These are phyloP conservation scores for Dipus sagitta DNA, from an alignment of 2,797 vertebrate species.

Conservation along the genomic window DNA sequence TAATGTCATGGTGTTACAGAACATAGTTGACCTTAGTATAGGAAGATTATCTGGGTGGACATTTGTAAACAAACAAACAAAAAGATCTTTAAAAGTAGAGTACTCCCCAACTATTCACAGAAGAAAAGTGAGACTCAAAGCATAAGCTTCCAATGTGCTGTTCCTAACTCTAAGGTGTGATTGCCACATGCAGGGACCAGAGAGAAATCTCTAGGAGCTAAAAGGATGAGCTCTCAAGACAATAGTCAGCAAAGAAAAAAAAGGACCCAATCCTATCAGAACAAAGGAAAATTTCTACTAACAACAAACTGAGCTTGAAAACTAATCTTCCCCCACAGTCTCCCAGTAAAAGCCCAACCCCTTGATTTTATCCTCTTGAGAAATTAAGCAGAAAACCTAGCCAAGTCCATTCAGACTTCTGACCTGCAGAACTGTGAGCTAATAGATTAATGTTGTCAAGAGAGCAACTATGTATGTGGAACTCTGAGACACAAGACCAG, in stretches of 20 bases:
- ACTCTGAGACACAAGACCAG: neutral
- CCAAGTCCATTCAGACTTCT: neutral
- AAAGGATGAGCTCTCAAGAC: neutral
- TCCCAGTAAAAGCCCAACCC: neutral
- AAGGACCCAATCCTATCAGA: neutral
- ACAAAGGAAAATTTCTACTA: slow-evolving; percentile 14
- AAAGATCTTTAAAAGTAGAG: neutral
- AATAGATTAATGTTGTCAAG: neutral
- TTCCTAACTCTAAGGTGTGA: neutral
- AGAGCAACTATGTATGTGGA: neutral
- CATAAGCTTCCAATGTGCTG: neutral
- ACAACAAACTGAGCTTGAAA: neutral
- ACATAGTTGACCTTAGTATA: neutral
- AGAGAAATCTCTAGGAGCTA: neutral
- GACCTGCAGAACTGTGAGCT: neutral
- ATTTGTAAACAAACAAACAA: neutral
- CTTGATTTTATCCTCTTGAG: neutral
- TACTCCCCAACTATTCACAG: neutral
- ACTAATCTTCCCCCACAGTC: neutral
- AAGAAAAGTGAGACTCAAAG: neutral
- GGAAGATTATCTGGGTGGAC: neutral
- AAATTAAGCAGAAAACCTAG: neutral
- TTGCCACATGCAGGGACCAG: neutral
- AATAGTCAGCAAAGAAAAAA: neutral
- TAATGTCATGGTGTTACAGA: neutral